Evolutionary conservation across 2,888 invertebrate species (phyloP).

Genomic region (Aphidoletes aphidimyza): DNA sequence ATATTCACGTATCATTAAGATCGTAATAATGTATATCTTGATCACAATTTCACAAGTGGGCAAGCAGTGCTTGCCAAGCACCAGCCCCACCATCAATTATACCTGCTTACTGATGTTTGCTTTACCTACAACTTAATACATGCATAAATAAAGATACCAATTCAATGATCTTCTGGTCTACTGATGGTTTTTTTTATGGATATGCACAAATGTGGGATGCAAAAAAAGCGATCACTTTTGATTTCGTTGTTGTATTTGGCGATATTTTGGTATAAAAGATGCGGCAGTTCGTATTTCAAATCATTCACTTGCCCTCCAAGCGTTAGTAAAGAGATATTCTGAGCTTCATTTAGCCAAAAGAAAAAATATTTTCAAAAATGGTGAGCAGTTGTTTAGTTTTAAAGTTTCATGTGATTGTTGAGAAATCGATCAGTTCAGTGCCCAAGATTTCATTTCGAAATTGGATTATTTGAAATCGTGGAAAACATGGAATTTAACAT

Average conservation of each 20-base stretch:
- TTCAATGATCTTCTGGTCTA: no score
- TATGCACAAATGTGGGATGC: background rate
- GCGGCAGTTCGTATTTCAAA: background rate
- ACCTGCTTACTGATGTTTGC: no score
- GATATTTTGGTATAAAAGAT: slow-evolving; percentile 27
- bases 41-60: no score
- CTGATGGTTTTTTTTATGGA: background rate
- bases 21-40: no score
- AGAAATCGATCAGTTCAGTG: background rate
- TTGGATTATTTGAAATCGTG: background rate
- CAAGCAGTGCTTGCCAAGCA: no score
- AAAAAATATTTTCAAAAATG: background rate
- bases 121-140: no score
- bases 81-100: no score
- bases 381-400: background rate
- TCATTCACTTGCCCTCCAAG: background rate
- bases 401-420: background rate
- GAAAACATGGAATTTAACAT: no score
- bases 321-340: slow-evolving; percentile 21
- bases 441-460: background rate
- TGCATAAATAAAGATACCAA: no score
- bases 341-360: background rate
- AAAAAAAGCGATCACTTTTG: background rate
- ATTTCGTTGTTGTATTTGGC: background rate
- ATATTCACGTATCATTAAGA: no score